These are phyloP conservation scores for Cheilosia vulpina DNA, from an alignment of 2,888 invertebrate genomes.

Conservation along the genomic window DNA sequence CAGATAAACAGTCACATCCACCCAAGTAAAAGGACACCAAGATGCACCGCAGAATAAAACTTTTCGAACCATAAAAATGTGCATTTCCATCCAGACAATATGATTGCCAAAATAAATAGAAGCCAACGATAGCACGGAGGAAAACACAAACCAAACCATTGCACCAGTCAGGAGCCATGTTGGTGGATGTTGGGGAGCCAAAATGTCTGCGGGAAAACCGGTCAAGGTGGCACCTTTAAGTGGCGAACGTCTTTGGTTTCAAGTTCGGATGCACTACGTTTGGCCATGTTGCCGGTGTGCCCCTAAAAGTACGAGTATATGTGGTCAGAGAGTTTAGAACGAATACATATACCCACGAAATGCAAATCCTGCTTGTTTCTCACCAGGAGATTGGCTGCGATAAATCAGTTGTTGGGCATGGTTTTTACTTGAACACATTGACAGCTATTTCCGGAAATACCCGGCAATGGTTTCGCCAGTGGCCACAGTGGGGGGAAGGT, in stretches of 20 bases:
- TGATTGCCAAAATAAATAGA: slow-evolving; percentile 68
- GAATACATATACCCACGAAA: neutral
- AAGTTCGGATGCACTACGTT: slow-evolving; percentile 19
- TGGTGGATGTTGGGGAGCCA: slow-evolving; percentile 58
- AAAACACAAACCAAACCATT: slow-evolving; percentile 7
- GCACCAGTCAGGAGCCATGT: slow-evolving; percentile 62
- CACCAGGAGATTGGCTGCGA: slow-evolving; percentile 12
- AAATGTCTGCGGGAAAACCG: slow-evolving; percentile 52
- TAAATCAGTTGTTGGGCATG: slow-evolving; percentile 18
- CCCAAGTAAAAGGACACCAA: neutral
- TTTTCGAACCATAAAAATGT: slow-evolving; percentile 53
- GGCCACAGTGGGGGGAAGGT: neutral
- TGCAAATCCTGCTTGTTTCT: slow-evolving; percentile 1
- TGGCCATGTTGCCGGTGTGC: no score
- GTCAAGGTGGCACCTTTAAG: slow-evolving; percentile 59
- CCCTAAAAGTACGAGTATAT: no score
- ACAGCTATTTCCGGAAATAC: neutral
- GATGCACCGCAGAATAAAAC: slow-evolving; percentile 8
- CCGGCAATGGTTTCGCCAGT: slow-evolving; percentile 8
- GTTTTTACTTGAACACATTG: neutral
- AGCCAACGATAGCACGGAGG: slow-evolving; percentile 11
- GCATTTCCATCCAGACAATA: slow-evolving; percentile 58
- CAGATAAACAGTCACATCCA: neutral
- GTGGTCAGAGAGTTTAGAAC: no score
- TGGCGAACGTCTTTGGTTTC: slow-evolving; percentile 18